Evolutionary conservation across 2,888 invertebrate species (phyloP).

Genomic region (Xestia ashworthii): DNA sequence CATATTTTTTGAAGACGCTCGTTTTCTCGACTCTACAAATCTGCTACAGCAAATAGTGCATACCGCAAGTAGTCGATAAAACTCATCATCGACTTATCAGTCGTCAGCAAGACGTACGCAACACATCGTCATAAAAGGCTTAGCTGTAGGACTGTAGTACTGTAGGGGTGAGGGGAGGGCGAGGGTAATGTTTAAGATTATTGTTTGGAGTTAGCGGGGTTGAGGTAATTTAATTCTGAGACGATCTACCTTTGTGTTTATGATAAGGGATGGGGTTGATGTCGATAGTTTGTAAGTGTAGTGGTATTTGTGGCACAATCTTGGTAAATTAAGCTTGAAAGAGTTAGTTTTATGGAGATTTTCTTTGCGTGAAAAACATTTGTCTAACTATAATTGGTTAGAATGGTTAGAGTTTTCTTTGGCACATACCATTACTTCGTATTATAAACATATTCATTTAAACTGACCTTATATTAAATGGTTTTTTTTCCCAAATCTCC

Average conservation of each 20-base stretch:
- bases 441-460: neutral
- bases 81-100: slow-evolving; percentile 82
- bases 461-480: neutral
- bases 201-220: slow-evolving; percentile 86
- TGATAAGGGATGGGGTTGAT: slow-evolving; percentile 34
- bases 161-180: slow-evolving; percentile 34
- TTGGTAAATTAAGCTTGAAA: neutral
- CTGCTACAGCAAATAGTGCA: slow-evolving; percentile 36
- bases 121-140: slow-evolving; percentile 82
- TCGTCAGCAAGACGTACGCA: slow-evolving; percentile 74
- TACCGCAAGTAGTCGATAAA: slow-evolving; percentile 37
- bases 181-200: slow-evolving; percentile 85
- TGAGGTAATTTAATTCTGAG: slow-evolving; percentile 88
- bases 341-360: neutral
- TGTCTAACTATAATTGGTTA: neutral
- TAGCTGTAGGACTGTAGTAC: slow-evolving; percentile 66
- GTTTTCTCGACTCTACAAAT: neutral
- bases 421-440: neutral
- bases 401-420: neutral
- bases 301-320: neutral
- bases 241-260: slow-evolving; percentile 80
- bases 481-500: neutral
- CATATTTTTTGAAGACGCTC: neutral
- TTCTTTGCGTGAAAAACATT: neutral
- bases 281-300: slow-evolving; percentile 39